Conservation (phyloP, 1,140 invertebrate genomes). For the Drosophila arizonae region DNA sequence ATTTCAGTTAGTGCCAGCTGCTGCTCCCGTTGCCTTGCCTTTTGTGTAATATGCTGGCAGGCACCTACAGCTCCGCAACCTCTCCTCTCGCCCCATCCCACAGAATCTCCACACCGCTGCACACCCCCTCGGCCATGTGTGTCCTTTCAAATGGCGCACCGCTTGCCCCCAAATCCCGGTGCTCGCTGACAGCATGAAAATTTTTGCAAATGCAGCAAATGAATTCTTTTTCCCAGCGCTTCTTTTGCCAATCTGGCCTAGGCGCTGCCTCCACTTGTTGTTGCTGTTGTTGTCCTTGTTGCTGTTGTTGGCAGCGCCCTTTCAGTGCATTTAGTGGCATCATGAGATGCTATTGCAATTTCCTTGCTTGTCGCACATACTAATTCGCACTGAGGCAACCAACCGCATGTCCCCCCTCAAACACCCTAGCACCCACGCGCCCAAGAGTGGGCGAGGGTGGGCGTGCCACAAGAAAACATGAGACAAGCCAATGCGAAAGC, state of each 20-base stretch:
- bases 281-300: constrained; percentile 31
- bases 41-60: constrained; percentile 52
- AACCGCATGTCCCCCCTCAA: constrained; percentile 24
- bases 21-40: constrained; percentile 59
- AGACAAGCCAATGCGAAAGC: constrained; percentile 56
- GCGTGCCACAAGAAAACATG: constrained; percentile 55
- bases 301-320: constrained; percentile 48
- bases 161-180: constrained; percentile 2
- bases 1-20: constrained; percentile 76
- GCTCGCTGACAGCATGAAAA: constrained; percentile 45
- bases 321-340: constrained; percentile 77
- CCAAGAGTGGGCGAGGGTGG: not conserved
- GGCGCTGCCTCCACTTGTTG: constrained; percentile 8
- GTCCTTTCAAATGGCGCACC: constrained; percentile 40
- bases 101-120: not conserved
- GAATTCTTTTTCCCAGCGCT: constrained; percentile 62
- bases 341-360: constrained; percentile 82
- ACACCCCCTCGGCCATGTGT: constrained; percentile 4
- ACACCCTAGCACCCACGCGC: not conserved
- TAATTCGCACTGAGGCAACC: constrained; percentile 69
- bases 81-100: no score
- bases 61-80: not conserved
- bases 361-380: constrained; percentile 81
- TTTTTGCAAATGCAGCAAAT: constrained; percentile 79
- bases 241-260: constrained; percentile 44